Conservation (phyloP, 2,888 invertebrate genomes). For the Mesoligia furuncula region DNA sequence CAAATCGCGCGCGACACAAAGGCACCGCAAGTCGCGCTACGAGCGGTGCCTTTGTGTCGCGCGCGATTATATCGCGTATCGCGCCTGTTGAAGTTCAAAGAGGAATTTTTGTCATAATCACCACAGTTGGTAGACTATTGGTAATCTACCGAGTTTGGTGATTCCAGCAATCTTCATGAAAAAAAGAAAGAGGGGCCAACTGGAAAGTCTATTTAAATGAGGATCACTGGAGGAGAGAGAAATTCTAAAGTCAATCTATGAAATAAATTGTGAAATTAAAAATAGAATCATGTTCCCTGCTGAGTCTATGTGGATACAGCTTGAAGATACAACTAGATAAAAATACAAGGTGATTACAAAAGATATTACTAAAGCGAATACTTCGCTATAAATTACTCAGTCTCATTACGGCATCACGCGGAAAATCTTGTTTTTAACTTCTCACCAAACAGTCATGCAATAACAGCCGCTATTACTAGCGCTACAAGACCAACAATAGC, state of each 20-base stretch:
- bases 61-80: too few species aligned
- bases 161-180: background rate
- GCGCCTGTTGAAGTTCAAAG: background rate
- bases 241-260: background rate
- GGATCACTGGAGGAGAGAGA: background rate
- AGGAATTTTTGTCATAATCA: background rate
- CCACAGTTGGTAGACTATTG: too few species aligned
- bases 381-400: constrained; percentile 48
- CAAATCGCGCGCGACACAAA: too few species aligned
- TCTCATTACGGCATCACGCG: constrained; percentile 53
- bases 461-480: constrained; percentile 52
- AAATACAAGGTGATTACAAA: constrained; percentile 21
- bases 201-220: background rate
- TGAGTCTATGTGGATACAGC: background rate
- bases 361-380: constrained; percentile 36
- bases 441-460: constrained; percentile 30
- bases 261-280: background rate
- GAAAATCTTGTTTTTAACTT: constrained; percentile 60
- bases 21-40: too few species aligned
- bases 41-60: too few species aligned
- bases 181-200: background rate
- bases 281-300: background rate
- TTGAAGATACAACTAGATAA: constrained; percentile 30
- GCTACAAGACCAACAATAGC: constrained; percentile 57
- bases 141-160: background rate